phyloP scores from a whole-genome alignment of 2,113 vertebrate species.

The Urocynchramus pylzowi region DNA sequence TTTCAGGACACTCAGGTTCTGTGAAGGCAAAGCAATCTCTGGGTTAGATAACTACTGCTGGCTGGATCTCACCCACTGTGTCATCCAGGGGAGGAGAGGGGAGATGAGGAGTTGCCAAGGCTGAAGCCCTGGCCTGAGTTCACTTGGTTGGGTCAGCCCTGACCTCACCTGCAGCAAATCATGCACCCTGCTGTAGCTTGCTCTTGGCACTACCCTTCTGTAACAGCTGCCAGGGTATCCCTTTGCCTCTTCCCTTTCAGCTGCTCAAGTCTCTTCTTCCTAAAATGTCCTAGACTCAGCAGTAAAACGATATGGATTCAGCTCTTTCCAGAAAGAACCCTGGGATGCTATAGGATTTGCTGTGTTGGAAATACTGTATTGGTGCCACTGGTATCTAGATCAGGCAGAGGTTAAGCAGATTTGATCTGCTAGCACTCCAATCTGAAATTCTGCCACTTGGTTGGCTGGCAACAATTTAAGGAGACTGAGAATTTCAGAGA shows the following conservation, averaged over 20 bases:
- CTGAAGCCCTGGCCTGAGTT: background rate
- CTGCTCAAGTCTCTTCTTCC: background rate
- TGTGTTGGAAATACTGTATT: background rate
- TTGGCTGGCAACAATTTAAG: background rate
- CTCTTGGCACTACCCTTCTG: background rate
- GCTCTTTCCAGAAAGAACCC: background rate
- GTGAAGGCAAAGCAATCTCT: background rate
- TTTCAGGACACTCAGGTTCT: conserved; percentile 86
- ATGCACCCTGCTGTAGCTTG: background rate
- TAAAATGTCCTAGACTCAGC: background rate
- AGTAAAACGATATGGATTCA: background rate
- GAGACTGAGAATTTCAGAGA: background rate
- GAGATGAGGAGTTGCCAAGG: background rate
- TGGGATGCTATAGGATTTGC: background rate
- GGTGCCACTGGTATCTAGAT: background rate
- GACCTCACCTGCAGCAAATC: background rate
- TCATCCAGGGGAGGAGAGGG: background rate
- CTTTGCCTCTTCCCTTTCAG: background rate
- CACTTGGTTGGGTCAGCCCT: background rate
- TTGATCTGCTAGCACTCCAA: background rate
- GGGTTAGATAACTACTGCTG: background rate
- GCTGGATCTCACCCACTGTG: background rate
- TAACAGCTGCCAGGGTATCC: background rate
- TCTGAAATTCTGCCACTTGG: background rate
- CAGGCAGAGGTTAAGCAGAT: background rate